Conservation (phyloP, 2,797 vertebrate genomes). For the Aulostomus chinensis region DNA sequence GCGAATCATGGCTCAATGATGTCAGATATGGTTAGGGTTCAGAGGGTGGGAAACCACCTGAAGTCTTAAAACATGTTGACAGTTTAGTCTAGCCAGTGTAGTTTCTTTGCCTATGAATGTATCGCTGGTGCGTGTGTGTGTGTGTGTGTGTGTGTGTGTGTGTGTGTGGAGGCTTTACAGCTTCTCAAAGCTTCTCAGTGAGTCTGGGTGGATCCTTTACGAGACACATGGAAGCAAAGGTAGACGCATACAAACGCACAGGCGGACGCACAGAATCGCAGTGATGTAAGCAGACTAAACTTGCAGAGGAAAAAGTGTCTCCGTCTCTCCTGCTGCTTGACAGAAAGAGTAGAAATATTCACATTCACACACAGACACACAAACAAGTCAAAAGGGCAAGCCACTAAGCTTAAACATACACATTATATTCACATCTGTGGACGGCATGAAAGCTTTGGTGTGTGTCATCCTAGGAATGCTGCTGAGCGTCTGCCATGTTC, state of each 20-base stretch:
- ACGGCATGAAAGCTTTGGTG: slow-evolving; percentile 52
- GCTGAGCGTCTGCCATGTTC: too few relatives aligned
- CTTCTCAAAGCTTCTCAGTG: slow-evolving; percentile 25
- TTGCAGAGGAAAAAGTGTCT: slow-evolving; percentile 38
- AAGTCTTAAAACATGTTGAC: slow-evolving; percentile 55
- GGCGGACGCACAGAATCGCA: slow-evolving; percentile 14
- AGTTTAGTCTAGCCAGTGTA: slow-evolving; percentile 11
- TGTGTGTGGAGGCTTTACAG: slow-evolving; percentile 34
- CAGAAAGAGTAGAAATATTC: slow-evolving; percentile 36
- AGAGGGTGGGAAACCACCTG: slow-evolving; percentile 62
- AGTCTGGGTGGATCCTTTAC: slow-evolving; percentile 43
- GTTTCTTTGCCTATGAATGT: too few relatives aligned
- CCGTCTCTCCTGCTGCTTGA: slow-evolving; percentile 31
- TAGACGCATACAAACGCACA: slow-evolving; percentile 29
- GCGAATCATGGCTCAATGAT: slow-evolving; percentile 25
- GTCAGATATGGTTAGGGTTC: slow-evolving; percentile 38
- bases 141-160: slow-evolving; percentile 16
- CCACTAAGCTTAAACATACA: slow-evolving; percentile 38
- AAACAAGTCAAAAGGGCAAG: slow-evolving; percentile 44
- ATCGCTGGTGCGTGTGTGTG: slow-evolving; percentile 10
- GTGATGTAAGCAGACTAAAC: slow-evolving; percentile 58
- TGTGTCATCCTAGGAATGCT: slow-evolving; percentile 60
- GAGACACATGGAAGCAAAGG: slow-evolving; percentile 28
- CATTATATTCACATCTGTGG: slow-evolving; percentile 62
- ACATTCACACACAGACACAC: slow-evolving; percentile 17